Base-by-base conservation (phyloP, 1,140 invertebrate genomes). In the Trichonephila clavipes region DNA sequence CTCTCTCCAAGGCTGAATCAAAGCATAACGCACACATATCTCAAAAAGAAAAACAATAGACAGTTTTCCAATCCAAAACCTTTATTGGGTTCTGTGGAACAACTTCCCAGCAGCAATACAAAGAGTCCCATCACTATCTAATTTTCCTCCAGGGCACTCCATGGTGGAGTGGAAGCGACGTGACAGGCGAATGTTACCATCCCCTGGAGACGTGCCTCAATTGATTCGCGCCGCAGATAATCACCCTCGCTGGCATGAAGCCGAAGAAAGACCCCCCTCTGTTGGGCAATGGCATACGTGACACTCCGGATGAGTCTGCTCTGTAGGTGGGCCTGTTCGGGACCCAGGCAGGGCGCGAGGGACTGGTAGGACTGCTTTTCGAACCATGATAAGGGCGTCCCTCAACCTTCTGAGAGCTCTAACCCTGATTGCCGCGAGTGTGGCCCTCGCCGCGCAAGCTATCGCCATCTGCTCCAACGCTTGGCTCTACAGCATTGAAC, bases 401-500 rank as follows among this genome's bases (percentile, higher is more conserved):
- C 88, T 95, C 61, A 95, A 94, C 14, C 61, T 97, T 94, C 96
- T 97, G 77, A 97, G 97, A 96, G 95, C 97, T 21, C 95, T 97
- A 28, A 97, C 97, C 16, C 97, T 97, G 0, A 94, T 97, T 16
- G 96, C 96, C 10, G 97, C 97, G 7, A 96, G 97, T 21, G 96
- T 97, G 3, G 97, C 97, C 19, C 96, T 97, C 14, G 96, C 97
- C 1, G 96, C 97, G 28, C 97, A 97, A 6, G 95, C 96, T 21
- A 96, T 97, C 14, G 97, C 97, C 28, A 96, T 97, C 34, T 96
- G 96, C 21, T 97, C 97, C 10, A 97, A 97, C 95, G 96, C 97
- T 95, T 97, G 97, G 97, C 95, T 97, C 1, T 96, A 97, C 94
- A 97, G 97, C 58, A 96, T 97, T 94, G 97, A 97, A 95, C 97